A percentile compares a stretch with the other conserved stretches of the same genome.
phyloP scores from a whole-genome alignment of 2,888 invertebrate species.

The Scaptomyza flava region DNA sequence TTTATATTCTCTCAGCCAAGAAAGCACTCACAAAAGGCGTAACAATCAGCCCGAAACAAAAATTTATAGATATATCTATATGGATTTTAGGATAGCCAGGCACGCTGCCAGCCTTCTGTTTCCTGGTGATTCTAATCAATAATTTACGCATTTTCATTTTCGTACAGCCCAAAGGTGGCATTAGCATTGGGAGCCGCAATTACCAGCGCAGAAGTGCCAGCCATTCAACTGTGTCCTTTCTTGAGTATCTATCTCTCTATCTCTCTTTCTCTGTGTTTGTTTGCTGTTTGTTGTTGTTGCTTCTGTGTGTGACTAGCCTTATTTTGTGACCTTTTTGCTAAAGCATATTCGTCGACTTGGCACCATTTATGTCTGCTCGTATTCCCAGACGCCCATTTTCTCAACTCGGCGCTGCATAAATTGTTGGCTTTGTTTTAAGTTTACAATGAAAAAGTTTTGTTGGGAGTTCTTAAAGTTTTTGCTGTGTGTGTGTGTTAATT shows the following conservation, averaged over 20 bases:
- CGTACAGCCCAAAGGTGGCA: slow-evolving; percentile 67
- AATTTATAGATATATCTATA: slow-evolving; percentile 14
- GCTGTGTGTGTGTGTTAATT: slow-evolving; percentile 53
- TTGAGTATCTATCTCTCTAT: slow-evolving; percentile 15
- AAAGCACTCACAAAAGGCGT: slow-evolving; percentile 59
- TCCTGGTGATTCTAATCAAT: slow-evolving; percentile 76
- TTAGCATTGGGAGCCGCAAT: slow-evolving; percentile 72
- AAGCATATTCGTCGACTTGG: slow-evolving; percentile 18
- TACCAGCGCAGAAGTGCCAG: slow-evolving; percentile 67
- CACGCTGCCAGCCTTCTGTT: slow-evolving; percentile 29
- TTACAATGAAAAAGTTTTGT: slow-evolving; percentile 51
- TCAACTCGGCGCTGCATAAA: slow-evolving; percentile 64
- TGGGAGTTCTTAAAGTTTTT: slow-evolving; percentile 40
- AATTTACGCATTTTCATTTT: slow-evolving; percentile 78
- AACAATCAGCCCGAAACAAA: slow-evolving; percentile 65
- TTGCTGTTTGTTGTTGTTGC: slow-evolving; percentile 14
- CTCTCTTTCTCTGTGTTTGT: slow-evolving; percentile 4
- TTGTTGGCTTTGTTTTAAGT: slow-evolving; percentile 53
- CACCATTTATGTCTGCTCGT: slow-evolving; percentile 34
- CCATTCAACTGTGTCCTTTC: slow-evolving; percentile 63
- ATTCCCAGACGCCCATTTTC: slow-evolving; percentile 66
- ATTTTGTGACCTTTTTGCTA: slow-evolving; percentile 16
- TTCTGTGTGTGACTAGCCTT: slow-evolving; percentile 24
- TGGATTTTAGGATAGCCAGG: slow-evolving; percentile 21
- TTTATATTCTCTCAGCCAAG: slow-evolving; percentile 42